Evolutionary conservation across 2,113 vertebrate species (phyloP), one percentile per base, ranked within the genome.

Genomic region (Ceyx margarethae): DNA sequence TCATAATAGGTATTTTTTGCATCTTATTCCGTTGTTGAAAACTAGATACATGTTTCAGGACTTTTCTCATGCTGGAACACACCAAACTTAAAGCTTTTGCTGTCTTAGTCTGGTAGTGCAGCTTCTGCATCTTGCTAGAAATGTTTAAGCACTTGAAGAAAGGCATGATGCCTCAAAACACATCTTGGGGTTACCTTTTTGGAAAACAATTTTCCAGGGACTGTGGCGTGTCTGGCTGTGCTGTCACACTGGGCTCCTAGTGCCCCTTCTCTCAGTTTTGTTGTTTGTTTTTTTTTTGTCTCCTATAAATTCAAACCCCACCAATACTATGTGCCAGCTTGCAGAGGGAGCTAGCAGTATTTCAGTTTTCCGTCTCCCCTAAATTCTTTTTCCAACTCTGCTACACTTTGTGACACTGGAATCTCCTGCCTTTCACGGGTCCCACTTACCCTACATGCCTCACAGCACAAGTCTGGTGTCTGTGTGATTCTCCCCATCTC

Each of bases 361-460:
- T 90, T 80, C 25, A 9, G 2, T 73, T 85, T 67, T 13, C 4
- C 2, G 9, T 73, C 13, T 81, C 3, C 33, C 9, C 11, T 3
- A 37, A 14, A 1, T 4, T 2, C 3, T 16, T 78, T 64, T 71
- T 37, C 35, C 22, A 67, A 2, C 6, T 56, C 31, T 19, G 0
- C 13, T 82, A 7, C 12, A 4, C 22, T 65, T n/a, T 33, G 19
- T 51, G 54, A 16, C 90, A 26, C 15, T 66, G 50, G 13, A 51
- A 23, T 73, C 0, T 0, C 22, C 5, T 76, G 35, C 16, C 28
- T 72, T 85, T 21, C 31, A 8, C 33, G 35, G 57, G 10, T 69
- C 14, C 28, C 1, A 5, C 7, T 64, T 5, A 22, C 23, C 15
- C 35, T 61, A 8, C 45, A 22, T 57, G 8, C n/a, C 3, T 1